These are phyloP conservation scores for Cistogaster globosa DNA, from an alignment of 2,888 invertebrate species.

Conservation along the genomic window DNA sequence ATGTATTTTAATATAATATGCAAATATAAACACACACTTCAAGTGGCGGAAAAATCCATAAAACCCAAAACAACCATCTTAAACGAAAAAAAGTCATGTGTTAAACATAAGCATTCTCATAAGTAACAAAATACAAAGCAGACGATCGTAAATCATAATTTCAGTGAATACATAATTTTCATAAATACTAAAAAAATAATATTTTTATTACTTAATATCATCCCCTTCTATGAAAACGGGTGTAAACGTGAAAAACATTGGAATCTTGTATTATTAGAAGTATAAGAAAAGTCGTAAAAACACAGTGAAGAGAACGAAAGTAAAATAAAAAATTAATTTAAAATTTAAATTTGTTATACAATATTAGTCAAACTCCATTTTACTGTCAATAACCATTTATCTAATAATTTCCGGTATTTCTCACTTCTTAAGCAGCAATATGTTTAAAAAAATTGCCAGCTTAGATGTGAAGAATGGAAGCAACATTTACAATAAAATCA, in stretches of 20 bases:
- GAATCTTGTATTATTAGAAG: not conserved
- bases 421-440: too few relatives aligned
- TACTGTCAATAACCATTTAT: too few relatives aligned
- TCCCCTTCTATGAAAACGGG: constrained; percentile 5
- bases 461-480: too few relatives aligned
- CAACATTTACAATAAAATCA: too few relatives aligned
- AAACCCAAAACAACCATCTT: constrained; percentile 23
- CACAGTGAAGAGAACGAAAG: not conserved
- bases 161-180: constrained; percentile 55
- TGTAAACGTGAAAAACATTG: not conserved
- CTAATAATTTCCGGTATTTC: too few relatives aligned
- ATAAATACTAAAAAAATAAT: constrained; percentile 45
- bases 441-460: too few relatives aligned
- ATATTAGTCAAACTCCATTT: not conserved
- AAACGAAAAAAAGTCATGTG: constrained; percentile 17
- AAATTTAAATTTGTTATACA: not conserved
- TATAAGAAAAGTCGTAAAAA: constrained; percentile 4
- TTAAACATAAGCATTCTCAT: too few relatives aligned
- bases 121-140: constrained; percentile 67
- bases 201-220: constrained; percentile 37
- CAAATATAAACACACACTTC: constrained; percentile 31
- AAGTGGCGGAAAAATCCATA: constrained; percentile 58
- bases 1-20: constrained; percentile 39
- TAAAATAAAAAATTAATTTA: not conserved
- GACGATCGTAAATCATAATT: constrained; percentile 75